Base-by-base conservation (phyloP, 2,113 vertebrate species). In the Periophthalmus modestus region DNA sequence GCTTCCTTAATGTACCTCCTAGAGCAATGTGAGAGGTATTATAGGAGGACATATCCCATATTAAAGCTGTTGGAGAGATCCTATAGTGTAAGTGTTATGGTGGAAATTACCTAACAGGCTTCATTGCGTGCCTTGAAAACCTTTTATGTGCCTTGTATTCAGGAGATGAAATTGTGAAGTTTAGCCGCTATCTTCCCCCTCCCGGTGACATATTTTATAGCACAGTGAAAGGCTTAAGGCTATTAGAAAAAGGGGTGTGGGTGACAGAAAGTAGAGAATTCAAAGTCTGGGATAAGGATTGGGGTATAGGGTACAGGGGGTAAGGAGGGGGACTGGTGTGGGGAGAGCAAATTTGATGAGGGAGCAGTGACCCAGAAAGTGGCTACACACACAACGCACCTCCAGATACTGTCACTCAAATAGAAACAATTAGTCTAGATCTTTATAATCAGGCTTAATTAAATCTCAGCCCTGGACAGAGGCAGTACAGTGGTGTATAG, bases 391-490 rank as follows among this genome's bases (percentile, higher is more conserved):
- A 75, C 70, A 65, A 48, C 73, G 81, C 87, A 92, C 91, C 91
- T 90, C 84, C 75, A 86, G 88, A 91, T 83, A 82, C 75, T 82
- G 79, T 80, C 86, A 85, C 92, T 94, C 91, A 94, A 94, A 94
- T 94, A 94, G 93, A 93, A 94, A 91, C 94, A 94, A 94, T 94
- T 94, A 94, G 93, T 94, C 93, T 91, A 94, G 92, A 94, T 94
- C 87, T 85, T 74, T 84, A 77, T 92, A 93, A 94, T 91, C 89
- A 89, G 88, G 89, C 82, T 84, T 90, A 91, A 94, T 93, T 91
- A 91, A 92, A 92, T 89, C 78, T 90, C 75, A 89, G 89, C 80
- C 82, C 82, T 80, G 82, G 81, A 89, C 85, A 70, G 89, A 78
- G 85, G 55, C 23, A 81, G 66, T 68, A 61, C 50, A 24, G 78